These are phyloP conservation scores for Riparia riparia DNA, from an alignment of 2,113 vertebrate genomes.

Conservation along the genomic window DNA sequence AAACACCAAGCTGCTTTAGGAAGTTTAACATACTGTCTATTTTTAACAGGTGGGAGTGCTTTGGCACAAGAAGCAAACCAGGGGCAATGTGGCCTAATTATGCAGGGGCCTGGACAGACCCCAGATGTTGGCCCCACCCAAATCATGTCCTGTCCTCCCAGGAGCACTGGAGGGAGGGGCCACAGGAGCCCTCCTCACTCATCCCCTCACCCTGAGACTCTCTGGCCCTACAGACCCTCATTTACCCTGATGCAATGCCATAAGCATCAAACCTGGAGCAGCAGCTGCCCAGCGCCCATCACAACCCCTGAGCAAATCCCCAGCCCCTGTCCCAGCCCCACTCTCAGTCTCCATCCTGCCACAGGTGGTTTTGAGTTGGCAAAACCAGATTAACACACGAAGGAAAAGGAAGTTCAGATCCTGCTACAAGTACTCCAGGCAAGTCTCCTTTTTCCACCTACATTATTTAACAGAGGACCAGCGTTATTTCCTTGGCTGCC, in stretches of 20 bases:
- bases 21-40: neutral
- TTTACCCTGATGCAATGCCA: neutral
- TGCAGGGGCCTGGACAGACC: accelerated
- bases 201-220: neutral
- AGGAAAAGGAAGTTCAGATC: neutral
- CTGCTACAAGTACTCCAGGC: neutral
- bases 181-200: neutral
- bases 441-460: neutral
- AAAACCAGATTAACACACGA: neutral
- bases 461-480: neutral
- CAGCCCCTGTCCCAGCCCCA: neutral
- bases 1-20: neutral
- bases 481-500: neutral
- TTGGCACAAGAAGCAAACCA: neutral
- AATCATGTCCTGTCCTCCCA: neutral
- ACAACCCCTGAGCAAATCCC: neutral
- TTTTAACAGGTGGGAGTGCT: neutral
- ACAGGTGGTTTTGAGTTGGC: accelerated
- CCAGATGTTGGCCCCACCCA: neutral
- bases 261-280: accelerated
- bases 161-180: too few species aligned
- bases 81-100: accelerated
- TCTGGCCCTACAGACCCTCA: neutral
- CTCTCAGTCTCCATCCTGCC: neutral
- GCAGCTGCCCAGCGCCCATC: neutral